Evolutionary conservation across 2,888 invertebrate species (phyloP).

Genomic region (Meliscaeva auricollis): DNA sequence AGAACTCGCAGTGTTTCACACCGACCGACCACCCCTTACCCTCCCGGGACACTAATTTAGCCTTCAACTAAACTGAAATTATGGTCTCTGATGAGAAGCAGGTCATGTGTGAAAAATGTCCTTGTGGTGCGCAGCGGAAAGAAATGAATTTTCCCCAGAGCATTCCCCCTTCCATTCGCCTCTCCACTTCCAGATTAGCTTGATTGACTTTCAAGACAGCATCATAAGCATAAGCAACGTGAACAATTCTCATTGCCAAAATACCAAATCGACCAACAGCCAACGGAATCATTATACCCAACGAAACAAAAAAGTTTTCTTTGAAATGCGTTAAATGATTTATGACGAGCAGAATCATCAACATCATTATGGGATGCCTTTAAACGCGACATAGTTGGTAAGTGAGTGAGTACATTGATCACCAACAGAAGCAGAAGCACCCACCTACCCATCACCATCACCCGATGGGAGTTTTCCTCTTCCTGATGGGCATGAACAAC

Average conservation of each 20-base stretch:
- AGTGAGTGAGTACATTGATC: constrained; percentile 23
- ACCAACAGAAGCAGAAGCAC: not conserved
- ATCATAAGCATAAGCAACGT: not conserved
- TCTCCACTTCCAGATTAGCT: constrained; percentile 13
- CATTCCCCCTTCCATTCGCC: not conserved
- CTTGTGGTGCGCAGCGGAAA: constrained; percentile 4
- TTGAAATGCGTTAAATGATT: constrained; percentile 62
- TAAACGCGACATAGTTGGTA: constrained; percentile 49
- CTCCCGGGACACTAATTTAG: not conserved
- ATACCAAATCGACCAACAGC: constrained; percentile 34
- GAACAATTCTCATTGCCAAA: constrained; percentile 43
- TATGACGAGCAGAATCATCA: constrained; percentile 50
- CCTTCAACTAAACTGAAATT: constrained; percentile 12
- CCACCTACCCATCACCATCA: not conserved
- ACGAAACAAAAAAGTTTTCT: constrained; percentile 8
- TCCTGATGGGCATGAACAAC: constrained; percentile 13
- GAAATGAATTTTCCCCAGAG: constrained; percentile 28
- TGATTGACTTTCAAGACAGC: constrained; percentile 39
- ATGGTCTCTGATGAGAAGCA: constrained; percentile 10
- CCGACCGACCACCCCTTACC: no score
- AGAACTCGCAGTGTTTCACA: not conserved
- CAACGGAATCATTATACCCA: constrained; percentile 37
- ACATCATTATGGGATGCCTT: constrained; percentile 62
- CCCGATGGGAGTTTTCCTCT: not conserved
- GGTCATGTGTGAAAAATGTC: constrained; percentile 53